phyloP scores from a whole-genome alignment of 1,140 invertebrate species.

The Sipha flava region DNA sequence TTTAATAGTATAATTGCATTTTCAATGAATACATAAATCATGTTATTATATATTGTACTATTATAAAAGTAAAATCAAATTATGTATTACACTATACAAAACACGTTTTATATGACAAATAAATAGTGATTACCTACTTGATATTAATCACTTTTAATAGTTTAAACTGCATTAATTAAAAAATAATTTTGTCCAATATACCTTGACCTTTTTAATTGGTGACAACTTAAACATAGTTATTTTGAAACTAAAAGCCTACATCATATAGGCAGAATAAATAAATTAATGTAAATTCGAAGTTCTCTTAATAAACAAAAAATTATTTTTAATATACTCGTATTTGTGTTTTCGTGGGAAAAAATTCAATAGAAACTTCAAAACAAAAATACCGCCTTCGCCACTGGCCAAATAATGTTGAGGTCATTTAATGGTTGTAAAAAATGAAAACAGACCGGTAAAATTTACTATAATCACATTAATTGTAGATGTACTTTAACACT shows the following conservation, averaged over 20 bases:
- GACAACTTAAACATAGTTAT: background rate
- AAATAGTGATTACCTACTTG: too few relatives aligned
- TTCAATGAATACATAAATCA: too few relatives aligned
- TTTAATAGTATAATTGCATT: too few relatives aligned
- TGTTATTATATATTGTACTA: too few relatives aligned
- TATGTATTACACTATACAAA: too few relatives aligned
- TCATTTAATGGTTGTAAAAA: background rate
- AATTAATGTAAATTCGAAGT: background rate
- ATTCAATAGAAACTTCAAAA: background rate
- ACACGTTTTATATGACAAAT: too few relatives aligned
- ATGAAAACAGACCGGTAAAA: too few relatives aligned
- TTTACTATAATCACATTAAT: too few relatives aligned
- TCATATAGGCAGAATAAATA: background rate
- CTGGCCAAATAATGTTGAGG: too few relatives aligned
- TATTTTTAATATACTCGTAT: background rate
- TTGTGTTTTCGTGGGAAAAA: background rate
- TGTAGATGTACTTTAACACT: too few relatives aligned
- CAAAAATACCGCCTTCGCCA: too few relatives aligned
- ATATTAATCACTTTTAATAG: background rate
- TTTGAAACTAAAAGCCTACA: background rate
- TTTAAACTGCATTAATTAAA: background rate
- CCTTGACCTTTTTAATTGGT: background rate
- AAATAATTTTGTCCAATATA: background rate
- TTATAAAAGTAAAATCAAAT: too few relatives aligned
- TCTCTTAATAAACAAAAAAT: background rate